Conservation (phyloP, 2,888 invertebrate species). For the Spodoptera littoralis region DNA sequence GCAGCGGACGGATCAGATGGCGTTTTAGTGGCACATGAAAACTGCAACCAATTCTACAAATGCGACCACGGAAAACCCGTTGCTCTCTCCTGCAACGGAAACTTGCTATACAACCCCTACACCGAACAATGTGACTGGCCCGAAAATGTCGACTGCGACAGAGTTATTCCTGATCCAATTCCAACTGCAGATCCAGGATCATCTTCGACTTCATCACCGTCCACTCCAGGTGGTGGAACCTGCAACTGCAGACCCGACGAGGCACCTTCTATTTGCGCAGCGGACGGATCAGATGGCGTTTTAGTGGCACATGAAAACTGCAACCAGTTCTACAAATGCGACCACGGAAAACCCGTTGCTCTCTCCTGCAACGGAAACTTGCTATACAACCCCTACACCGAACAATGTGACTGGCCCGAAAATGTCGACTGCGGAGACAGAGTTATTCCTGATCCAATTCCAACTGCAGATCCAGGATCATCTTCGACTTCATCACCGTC, state of each 20-base stretch:
- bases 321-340: conserved; percentile 57
- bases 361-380: conserved; percentile 43
- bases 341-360: conserved; percentile 34
- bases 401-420: conserved; percentile 58
- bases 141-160: conserved; percentile 55
- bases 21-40: conserved; percentile 54
- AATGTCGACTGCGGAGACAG: conserved; percentile 33
- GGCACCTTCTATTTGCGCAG: conserved; percentile 56
- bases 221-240: conserved; percentile 6
- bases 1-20: conserved; percentile 46
- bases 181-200: too few relatives aligned
- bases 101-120: conserved; percentile 48
- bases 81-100: conserved; percentile 29
- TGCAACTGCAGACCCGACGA: conserved; percentile 56
- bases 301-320: conserved; percentile 57
- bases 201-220: too few relatives aligned
- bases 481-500: not conserved
- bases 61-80: conserved; percentile 55
- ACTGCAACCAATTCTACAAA: conserved; percentile 60
- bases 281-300: conserved; percentile 49
- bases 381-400: conserved; percentile 55
- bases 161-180: conserved; percentile 25
- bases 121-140: conserved; percentile 56
- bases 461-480: not conserved
- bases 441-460: conserved; percentile 1